These are phyloP conservation scores for Melinaea marsaeus DNA, from an alignment of 2,888 invertebrate genomes.

Conservation along the genomic window DNA sequence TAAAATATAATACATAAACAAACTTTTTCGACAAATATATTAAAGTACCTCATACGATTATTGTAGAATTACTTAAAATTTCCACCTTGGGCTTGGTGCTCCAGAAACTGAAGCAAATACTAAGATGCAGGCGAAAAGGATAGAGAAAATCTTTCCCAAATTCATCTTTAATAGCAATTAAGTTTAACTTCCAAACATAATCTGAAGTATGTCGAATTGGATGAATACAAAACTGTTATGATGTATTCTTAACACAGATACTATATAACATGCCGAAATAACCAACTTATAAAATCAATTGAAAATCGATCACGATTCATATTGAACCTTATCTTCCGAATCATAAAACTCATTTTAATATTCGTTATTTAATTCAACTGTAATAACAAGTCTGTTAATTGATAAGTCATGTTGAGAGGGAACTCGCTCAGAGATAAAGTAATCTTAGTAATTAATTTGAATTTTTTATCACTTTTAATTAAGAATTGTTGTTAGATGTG, in stretches of 20 bases:
- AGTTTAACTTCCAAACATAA: background rate
- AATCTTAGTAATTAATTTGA: conserved; percentile 6
- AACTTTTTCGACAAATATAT: background rate
- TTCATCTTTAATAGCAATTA: background rate
- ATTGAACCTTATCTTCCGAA: background rate
- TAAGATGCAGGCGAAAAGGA: background rate
- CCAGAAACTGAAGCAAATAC: background rate
- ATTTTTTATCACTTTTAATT: no score
- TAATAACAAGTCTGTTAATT: conserved; percentile 2
- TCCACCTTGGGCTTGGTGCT: conserved; percentile 5
- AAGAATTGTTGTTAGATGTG: no score
- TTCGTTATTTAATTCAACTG: background rate
- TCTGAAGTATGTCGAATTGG: background rate
- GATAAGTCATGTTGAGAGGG: conserved; percentile 14
- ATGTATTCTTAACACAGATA: background rate
- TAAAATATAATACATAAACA: background rate
- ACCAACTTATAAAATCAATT: background rate
- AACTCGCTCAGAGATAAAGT: conserved; percentile 16
- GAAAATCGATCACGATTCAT: background rate
- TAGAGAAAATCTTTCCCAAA: conserved; percentile 2
- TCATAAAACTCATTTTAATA: background rate
- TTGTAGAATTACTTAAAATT: conserved; percentile 1
- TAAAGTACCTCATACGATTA: background rate
- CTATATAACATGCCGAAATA: background rate
- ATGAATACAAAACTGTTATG: background rate